Evolutionary conservation across 1,140 invertebrate species (phyloP), one percentile per base, ranked within the genome.

Genomic region (Lasioglossum baleicum): DNA sequence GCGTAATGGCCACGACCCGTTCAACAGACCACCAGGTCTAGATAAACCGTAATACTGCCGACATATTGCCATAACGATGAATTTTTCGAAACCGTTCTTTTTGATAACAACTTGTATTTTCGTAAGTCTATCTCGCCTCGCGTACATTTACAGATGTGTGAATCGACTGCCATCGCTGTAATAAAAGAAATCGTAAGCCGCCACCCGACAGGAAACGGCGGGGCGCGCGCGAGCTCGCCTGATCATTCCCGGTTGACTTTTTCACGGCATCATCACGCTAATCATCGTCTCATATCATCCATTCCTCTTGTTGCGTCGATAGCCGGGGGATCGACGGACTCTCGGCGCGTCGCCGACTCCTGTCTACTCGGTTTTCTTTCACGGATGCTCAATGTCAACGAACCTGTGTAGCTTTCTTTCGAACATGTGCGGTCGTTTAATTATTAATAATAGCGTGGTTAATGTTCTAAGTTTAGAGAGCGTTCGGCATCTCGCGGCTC

Each of bases 261-360:
- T 48, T 91, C 90, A 91, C 81, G 83, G 70, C 87, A 90, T 90
- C 90, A 86, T 82, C 80, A 35, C 35, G 70, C 85, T 70, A 83
- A 90, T 89, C 88, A 87, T 90, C 90, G 86, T 68, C 66, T 58
- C 90, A 90, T 90, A 90, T 91, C 89, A 90, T 89, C 83, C 90
- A 90, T 91, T 79, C 76, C 87, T 73, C 83, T 86, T 83, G 87
- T 88, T 90, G 88, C 87, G 90, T 92, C 90, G 77, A 91, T 90
- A 84, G 88, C 88, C 80, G 68, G 58, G 70, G 69, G 58, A 35
- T 48, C 44, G 10, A 0, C 44, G 31, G 20, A 22, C 48, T 60
- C 31, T 4, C 10, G 20, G 61, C 83, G 71, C 66, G 73, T 77
- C 44, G 73, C 0, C 66, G 56, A 10, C 53, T 56, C 22, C 48